Percentiles rank a stretch among this genome's conserved stretches.
Evolutionary conservation across 2,888 invertebrate species (phyloP).

Genomic region (Esperia sulphurella): DNA sequence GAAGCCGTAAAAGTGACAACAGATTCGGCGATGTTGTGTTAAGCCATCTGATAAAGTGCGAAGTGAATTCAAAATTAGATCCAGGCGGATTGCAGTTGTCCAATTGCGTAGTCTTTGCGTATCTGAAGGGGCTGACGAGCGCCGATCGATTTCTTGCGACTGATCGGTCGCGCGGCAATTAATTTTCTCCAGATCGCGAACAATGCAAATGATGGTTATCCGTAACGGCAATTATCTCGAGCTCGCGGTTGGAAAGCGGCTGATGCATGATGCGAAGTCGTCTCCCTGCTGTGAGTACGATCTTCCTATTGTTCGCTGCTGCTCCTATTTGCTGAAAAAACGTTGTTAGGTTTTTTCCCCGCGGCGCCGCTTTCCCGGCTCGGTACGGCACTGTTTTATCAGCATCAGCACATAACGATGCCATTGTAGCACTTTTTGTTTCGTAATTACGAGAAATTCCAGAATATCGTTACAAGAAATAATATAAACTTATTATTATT

Average conservation of each 20-base stretch:
- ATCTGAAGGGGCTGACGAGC: conserved; percentile 1
- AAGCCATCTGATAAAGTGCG: conserved; percentile 18
- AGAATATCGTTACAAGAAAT: conserved; percentile 1
- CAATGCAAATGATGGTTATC: conserved; percentile 75
- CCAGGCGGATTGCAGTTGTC: not conserved
- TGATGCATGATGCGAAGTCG: conserved; percentile 47
- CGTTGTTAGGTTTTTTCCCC: conserved; percentile 35
- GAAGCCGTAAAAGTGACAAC: conserved; percentile 19
- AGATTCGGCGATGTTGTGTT: conserved; percentile 24
- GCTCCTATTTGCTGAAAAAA: conserved; percentile 45
- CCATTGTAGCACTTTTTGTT: conserved; percentile 5
- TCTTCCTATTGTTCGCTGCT: conserved; percentile 67
- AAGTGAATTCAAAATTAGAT: conserved; percentile 11
- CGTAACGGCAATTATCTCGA: conserved; percentile 55
- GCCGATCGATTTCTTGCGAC: conserved; percentile 50
- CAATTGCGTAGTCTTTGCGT: not conserved
- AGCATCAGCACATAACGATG: conserved; percentile 2
- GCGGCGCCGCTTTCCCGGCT: conserved; percentile 53
- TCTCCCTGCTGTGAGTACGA: conserved; percentile 57
- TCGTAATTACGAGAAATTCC: conserved; percentile 13
- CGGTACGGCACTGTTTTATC: conserved; percentile 19
- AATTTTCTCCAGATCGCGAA: conserved; percentile 68
- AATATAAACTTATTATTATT: not conserved
- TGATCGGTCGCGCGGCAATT: conserved; percentile 58
- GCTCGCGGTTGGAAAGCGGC: conserved; percentile 65